Evolutionary conservation across 2,113 vertebrate genomes (phyloP).

Genomic region (Archocentrus centrarchus): DNA sequence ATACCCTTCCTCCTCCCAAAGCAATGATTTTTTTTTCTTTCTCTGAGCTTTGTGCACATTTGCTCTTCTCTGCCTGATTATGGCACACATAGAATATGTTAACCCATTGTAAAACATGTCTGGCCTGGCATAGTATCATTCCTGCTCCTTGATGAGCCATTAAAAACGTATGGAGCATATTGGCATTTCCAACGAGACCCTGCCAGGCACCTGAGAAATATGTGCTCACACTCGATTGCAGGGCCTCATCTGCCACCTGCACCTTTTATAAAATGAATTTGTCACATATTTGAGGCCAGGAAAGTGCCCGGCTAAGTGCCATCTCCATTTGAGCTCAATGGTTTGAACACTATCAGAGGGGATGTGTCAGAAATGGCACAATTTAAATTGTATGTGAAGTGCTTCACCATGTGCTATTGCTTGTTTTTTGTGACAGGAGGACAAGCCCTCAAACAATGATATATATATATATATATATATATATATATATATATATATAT

Average conservation of each 20-base stretch:
- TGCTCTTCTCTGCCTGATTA: slow-evolving; percentile 26
- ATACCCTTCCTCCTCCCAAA: slow-evolving; percentile 26
- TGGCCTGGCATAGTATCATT: slow-evolving; percentile 14
- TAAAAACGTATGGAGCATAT: slow-evolving; percentile 66
- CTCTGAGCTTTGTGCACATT: slow-evolving; percentile 24
- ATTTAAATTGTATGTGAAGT: slow-evolving; percentile 56
- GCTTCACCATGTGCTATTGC: slow-evolving; percentile 38
- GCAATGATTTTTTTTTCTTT: slow-evolving; percentile 1
- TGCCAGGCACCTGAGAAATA: slow-evolving; percentile 43
- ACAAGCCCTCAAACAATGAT: slow-evolving; percentile 52
- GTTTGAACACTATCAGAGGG: slow-evolving; percentile 55
- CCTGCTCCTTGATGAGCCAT: slow-evolving; percentile 53
- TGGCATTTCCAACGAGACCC: slow-evolving; percentile 51
- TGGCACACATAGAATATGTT: slow-evolving; percentile 25
- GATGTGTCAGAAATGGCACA: slow-evolving; percentile 57
- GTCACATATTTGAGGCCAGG: slow-evolving; percentile 59
- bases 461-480: neutral
- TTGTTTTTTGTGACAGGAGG: slow-evolving; percentile 51
- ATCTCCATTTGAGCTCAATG: slow-evolving; percentile 51
- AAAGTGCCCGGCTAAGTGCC: slow-evolving; percentile 41
- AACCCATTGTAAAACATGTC: slow-evolving; percentile 28
- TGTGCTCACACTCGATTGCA: slow-evolving; percentile 47
- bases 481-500: neutral
- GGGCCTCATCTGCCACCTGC: slow-evolving; percentile 66
- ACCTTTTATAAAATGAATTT: slow-evolving; percentile 68